These are phyloP conservation scores for Alfaro cultratus DNA, from an alignment of 2,797 vertebrate species.

Conservation along the genomic window DNA sequence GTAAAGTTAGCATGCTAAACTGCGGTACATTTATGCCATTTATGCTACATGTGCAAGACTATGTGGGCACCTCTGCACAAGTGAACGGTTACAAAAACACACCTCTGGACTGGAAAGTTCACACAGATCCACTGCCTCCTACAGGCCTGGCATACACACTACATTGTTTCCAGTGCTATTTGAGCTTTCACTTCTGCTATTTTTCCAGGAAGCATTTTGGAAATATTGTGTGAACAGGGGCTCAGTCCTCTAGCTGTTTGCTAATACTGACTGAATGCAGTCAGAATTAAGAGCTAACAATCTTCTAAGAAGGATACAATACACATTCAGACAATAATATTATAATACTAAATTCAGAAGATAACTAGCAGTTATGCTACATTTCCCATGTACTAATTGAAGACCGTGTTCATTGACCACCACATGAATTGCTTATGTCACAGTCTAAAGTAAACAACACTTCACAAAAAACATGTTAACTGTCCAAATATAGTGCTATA, in stretches of 20 bases:
- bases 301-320: background rate
- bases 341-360: background rate
- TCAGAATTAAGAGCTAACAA: background rate
- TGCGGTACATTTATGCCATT: no score
- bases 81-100: no score
- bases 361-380: background rate
- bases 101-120: no score
- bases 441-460: background rate
- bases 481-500: background rate
- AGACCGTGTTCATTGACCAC: background rate
- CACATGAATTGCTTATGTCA: background rate
- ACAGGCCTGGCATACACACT: no score
- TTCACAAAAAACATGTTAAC: background rate
- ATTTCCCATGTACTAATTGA: background rate
- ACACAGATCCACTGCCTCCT: no score
- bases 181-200: background rate
- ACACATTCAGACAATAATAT: background rate
- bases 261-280: background rate
- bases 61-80: no score
- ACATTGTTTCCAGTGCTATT: background rate
- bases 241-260: background rate
- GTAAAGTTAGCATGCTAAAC: no score
- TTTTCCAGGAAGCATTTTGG: no score
- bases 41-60: no score
- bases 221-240: background rate